Evolutionary conservation across 35 echinoderm and acorn worm species (phyloP), one percentile per base, ranked within the genome.

Genomic region (Heliocidaris erythrogramma): DNA sequence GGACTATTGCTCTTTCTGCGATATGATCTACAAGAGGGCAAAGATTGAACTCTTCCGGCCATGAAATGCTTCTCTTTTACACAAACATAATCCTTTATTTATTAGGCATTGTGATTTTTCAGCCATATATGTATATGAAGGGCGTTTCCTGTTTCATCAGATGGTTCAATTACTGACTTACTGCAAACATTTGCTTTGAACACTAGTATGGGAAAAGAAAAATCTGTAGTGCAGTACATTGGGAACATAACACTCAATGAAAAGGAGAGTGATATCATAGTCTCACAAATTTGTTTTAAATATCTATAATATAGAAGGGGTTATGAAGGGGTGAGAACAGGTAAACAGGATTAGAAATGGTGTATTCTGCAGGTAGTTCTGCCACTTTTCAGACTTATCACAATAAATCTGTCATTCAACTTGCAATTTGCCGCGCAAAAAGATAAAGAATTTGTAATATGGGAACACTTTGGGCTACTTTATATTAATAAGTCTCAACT

Each of bases 11-110:
- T 90, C 97, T 7, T 99, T 99, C 94, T 99, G 98, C 85, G 95
- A 97, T 85, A 92, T 96, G 90, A 96, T 99, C 91, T 97, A 99
- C 86, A 90, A 97, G 93, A 88, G 96, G 85, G 98, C 98, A 85
- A 99, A 97, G 14, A 96, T 99, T 96, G 97, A 99, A 92, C 53
- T 96, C 50, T 95, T 95, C 56, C 97, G 96, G 30, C 98, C 98
- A 53, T 99, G 86, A 97, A 97, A 24, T 59, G 49, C 17, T 2
- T 60, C 12, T 47, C 9, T 24, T 50, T 13, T 93, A 21, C 2
- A 53, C 32, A n/a, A 48, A 59, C n/a, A 27, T 21, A 30, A 85
- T 94, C 32, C 88, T 17, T 60, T 47, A 14, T 18, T 32, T 53
- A 31, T 17, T 90, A 32, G 17, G 8, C 30, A 93, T 93, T 32